These are phyloP conservation scores for Hylaea fasciaria DNA, from an alignment of 2,888 invertebrate genomes.

Conservation along the genomic window DNA sequence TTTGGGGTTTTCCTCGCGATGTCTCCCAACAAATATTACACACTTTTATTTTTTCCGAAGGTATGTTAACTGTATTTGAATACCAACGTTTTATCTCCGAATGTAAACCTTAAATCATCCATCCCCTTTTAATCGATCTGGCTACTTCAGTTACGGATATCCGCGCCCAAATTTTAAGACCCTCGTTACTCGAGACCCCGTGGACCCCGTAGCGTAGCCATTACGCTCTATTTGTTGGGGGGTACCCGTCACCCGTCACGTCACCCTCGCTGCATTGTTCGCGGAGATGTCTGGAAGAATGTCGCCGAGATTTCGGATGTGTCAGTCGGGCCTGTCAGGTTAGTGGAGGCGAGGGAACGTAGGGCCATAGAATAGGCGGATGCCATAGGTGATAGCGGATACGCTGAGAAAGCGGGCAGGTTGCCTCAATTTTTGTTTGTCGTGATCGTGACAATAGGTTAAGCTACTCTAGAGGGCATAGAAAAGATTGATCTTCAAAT, in stretches of 20 bases:
- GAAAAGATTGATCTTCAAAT: too few relatives aligned
- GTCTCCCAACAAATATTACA: too few relatives aligned
- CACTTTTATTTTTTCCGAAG: too few relatives aligned
- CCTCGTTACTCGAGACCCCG: constrained; percentile 23
- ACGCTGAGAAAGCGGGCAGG: too few relatives aligned
- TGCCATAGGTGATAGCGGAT: constrained; percentile 13
- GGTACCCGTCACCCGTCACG: constrained; percentile 41
- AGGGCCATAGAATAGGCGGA: constrained; percentile 49
- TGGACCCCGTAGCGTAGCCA: constrained; percentile 42
- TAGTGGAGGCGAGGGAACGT: constrained; percentile 52
- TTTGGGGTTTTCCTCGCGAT: too few relatives aligned
- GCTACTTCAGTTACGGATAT: constrained; percentile 14
- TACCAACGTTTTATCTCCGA: neutral
- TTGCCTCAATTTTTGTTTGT: too few relatives aligned
- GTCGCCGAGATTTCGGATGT: constrained; percentile 81
- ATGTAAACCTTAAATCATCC: constrained; percentile 10
- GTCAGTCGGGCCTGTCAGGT: constrained; percentile 74
- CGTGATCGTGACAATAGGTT: too few relatives aligned
- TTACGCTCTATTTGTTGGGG: constrained; percentile 45
- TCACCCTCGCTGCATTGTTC: constrained; percentile 69
- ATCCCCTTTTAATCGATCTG: constrained; percentile 19
- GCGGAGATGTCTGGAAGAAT: constrained; percentile 69
- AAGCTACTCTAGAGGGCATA: too few relatives aligned
- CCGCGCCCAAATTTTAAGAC: constrained; percentile 18
- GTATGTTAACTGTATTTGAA: neutral